phyloP scores from a whole-genome alignment of 2,113 vertebrate genomes.

The Oncorhynchus masou region DNA sequence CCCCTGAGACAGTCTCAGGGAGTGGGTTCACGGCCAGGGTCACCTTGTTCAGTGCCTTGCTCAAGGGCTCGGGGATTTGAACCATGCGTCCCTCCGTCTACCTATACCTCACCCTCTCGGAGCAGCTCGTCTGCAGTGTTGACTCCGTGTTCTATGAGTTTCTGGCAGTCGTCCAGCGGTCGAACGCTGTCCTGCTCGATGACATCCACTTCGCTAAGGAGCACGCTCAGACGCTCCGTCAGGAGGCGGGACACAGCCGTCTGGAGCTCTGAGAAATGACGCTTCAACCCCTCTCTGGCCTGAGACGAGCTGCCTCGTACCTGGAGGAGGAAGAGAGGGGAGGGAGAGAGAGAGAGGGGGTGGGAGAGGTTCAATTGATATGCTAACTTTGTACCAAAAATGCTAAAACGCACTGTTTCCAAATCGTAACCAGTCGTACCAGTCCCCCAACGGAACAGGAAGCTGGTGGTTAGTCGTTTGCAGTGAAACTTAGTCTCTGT shows the following conservation, averaged over 20 bases:
- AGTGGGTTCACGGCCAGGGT: too few relatives aligned
- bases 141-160: conserved; percentile 84
- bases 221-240: conserved; percentile 72
- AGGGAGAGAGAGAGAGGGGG: background rate
- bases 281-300: conserved; percentile 79
- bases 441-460: background rate
- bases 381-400: background rate
- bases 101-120: conserved; percentile 73
- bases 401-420: background rate
- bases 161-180: conserved; percentile 87
- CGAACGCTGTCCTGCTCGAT: conserved; percentile 85
- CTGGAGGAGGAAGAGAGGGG: conserved; percentile 47
- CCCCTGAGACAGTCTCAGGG: too few relatives aligned
- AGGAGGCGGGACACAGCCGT: conserved; percentile 77
- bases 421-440: too few relatives aligned
- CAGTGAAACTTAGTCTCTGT: too few relatives aligned
- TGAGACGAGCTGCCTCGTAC: conserved; percentile 81
- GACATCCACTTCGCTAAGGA: conserved; percentile 82
- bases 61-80: too few relatives aligned
- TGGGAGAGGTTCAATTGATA: too few relatives aligned
- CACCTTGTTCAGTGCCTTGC: too few relatives aligned
- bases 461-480: too few relatives aligned
- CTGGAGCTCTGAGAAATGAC: conserved; percentile 82
- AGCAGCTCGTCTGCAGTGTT: conserved; percentile 79
- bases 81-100: background rate